Conservation (phyloP, 1,140 invertebrate genomes). For the Drosophila albomicans region DNA sequence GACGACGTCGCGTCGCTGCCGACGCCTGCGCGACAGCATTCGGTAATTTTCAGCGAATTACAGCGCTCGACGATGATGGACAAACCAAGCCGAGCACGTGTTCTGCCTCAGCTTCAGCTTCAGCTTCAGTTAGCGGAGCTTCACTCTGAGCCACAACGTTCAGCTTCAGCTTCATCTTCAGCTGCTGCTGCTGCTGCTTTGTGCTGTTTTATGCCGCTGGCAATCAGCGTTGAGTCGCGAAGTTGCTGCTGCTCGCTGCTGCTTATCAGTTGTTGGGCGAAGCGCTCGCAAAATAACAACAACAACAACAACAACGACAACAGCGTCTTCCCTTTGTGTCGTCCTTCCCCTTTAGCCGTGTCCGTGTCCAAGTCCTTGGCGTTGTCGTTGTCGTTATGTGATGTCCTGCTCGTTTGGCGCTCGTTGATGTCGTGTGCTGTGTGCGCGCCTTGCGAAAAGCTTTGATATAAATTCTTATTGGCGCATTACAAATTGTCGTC, state of each 20-base stretch:
- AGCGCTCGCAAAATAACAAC: neutral
- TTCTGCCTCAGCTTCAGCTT: slow-evolving; percentile 12
- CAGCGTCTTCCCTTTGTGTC: too few relatives aligned
- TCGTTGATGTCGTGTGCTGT: slow-evolving; percentile 32
- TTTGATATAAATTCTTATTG: slow-evolving; percentile 84
- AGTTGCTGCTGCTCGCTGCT: slow-evolving; percentile 4
- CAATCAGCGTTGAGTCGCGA: slow-evolving; percentile 9
- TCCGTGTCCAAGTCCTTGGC: neutral
- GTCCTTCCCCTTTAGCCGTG: neutral
- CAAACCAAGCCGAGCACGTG: slow-evolving; percentile 48
- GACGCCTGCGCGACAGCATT: slow-evolving; percentile 58
- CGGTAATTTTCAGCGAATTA: slow-evolving; percentile 70
- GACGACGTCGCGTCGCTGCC: slow-evolving; percentile 64
- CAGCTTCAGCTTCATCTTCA: neutral
- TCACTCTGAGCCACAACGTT: slow-evolving; percentile 7
- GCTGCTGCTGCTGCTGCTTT: slow-evolving; percentile 27
- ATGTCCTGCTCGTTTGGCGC: slow-evolving; percentile 45
- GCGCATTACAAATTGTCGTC: slow-evolving; percentile 83
- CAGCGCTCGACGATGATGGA: slow-evolving; percentile 52
- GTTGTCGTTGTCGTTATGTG: slow-evolving; percentile 35
- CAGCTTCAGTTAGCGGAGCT: slow-evolving; percentile 9
- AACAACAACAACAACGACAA: too few relatives aligned
- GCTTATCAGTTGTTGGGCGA: neutral
- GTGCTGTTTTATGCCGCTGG: slow-evolving; percentile 15
- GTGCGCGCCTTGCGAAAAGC: slow-evolving; percentile 54